Evolutionary conservation across 2,888 invertebrate genomes (phyloP), one percentile per base, ranked within the genome.

Genomic region (Noctuana brunneofusca): DNA sequence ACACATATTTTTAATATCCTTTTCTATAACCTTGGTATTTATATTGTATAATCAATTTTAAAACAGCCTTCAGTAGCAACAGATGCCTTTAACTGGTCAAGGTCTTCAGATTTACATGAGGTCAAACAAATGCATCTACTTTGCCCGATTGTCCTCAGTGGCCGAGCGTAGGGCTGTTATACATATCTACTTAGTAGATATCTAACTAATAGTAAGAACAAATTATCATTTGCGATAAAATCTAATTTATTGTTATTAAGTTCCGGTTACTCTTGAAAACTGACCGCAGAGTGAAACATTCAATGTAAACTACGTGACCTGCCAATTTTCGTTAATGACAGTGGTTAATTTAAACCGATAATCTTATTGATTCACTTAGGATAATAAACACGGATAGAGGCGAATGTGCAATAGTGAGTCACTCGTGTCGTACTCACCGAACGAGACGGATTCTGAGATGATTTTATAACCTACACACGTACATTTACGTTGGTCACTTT

Each of bases 381-480:
- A 48, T 49, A 24, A 48, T 1, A 1, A 6, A 35, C 43, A 20
- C 41, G 41, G 27, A 58, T 30, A 20, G 14, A 58, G 22, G 14
- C 38, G 32, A 55, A 38, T 50, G 18, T 58, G 58, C 58, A 58
- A 9, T n/a, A 22, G 27, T 58, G 58, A 58, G 38, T 52, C 58
- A 58, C 20, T 24, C 12, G 9, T 11, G 14, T 32, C 12, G 18
- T 20, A 16, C 12, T 12, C 6, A 22, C n/a, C 22, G 58, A 58
- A 63, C 62, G 60, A 55, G 66, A 63, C 56, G 50, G 64, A 60
- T 62, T 58, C 60, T 63, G 46, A 54, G 24, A 22, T 30, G 55
- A 22, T 54, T 24, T 62, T 64, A 66, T 64, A 66, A 54, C 62
- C 56, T 22, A 53, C 27, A 50, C 65, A 62, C 65, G 53, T 57